Conservation (phyloP, 2,888 invertebrate genomes). For the Augiades crinisus region DNA sequence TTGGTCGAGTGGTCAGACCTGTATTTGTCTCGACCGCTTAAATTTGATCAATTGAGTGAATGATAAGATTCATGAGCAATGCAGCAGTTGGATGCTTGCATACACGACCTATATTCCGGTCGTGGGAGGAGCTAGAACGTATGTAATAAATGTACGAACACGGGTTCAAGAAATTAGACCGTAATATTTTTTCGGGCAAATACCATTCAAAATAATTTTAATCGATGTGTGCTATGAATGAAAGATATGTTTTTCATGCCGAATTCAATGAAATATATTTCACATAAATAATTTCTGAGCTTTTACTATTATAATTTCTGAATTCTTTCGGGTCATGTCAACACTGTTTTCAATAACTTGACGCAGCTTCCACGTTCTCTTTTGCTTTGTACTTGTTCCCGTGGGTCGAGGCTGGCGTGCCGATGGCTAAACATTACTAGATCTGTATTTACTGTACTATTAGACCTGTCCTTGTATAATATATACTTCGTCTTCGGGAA, state of each 20-base stretch:
- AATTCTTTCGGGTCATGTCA: too few relatives aligned
- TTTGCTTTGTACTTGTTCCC: conserved; percentile 8
- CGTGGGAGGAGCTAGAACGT: conserved; percentile 39
- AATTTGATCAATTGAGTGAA: conserved; percentile 53
- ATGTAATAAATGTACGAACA: background rate
- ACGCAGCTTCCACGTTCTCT: conserved; percentile 16
- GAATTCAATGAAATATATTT: too few relatives aligned
- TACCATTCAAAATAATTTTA: background rate
- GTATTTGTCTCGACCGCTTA: conserved; percentile 64
- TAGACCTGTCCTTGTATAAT: background rate
- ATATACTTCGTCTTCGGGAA: too few relatives aligned
- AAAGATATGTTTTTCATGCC: too few relatives aligned
- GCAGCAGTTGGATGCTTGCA: conserved; percentile 31
- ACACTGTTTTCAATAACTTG: background rate
- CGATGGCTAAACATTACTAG: conserved; percentile 1
- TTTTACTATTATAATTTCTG: too few relatives aligned
- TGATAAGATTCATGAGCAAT: conserved; percentile 37
- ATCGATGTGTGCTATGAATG: too few relatives aligned
- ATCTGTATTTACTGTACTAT: background rate
- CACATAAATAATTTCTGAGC: too few relatives aligned
- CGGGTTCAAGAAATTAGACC: background rate
- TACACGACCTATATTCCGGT: conserved; percentile 48
- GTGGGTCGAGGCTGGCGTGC: background rate
- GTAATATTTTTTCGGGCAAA: background rate
- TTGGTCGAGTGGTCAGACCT: conserved; percentile 73